Base-by-base conservation (phyloP, 2,113 vertebrate genomes). In the Oryctolagus cuniculus region DNA sequence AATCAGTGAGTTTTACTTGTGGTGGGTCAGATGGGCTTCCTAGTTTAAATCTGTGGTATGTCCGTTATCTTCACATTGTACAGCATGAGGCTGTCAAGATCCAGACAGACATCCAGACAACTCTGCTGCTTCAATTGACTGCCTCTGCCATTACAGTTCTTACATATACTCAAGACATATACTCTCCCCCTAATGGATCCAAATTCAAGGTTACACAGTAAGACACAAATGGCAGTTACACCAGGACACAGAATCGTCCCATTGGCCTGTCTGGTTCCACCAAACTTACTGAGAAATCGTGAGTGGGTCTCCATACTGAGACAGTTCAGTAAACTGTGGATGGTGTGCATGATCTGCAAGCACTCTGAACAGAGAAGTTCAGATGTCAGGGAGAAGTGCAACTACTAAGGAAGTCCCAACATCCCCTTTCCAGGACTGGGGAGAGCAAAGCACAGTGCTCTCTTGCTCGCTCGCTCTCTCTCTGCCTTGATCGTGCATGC, bases 151-250 rank as follows among this genome's bases (percentile, higher is more conserved):
- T 93, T 85, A 38, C 2, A 66, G 10, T 73, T 90, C 5, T 92
- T 44, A 64, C 16, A 53, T 22, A 6, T n/a, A 85, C 67, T 95
- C 81, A 78, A 92, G 53, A 49, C 17, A 81, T 11, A 24, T 0
- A 55, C 2, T 3, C 0, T 78, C 21, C 11, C 53, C 21, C 55
- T 22, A 74, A 89, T 53, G 82, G 29, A 90, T 78, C 58, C 38
- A 92, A 95, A 88, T 73, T 64, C 29, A 58, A 89, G 31, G 27
- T 64, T 82, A 64, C n/a, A 96, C 29, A 72, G 74, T 79, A 86
- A 81, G 92, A 70, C 15, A 74, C 61, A 90, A 93, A 31, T 2
- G 74, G 51, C 34, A 90, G 27, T 10, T 24, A 83, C 25, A 53
- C 44, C 82, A 63, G 82, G 69, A 64, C 13, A 66, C 12, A 78